phyloP scores from a whole-genome alignment of 2,888 invertebrate species.

The Theretra japonica region DNA sequence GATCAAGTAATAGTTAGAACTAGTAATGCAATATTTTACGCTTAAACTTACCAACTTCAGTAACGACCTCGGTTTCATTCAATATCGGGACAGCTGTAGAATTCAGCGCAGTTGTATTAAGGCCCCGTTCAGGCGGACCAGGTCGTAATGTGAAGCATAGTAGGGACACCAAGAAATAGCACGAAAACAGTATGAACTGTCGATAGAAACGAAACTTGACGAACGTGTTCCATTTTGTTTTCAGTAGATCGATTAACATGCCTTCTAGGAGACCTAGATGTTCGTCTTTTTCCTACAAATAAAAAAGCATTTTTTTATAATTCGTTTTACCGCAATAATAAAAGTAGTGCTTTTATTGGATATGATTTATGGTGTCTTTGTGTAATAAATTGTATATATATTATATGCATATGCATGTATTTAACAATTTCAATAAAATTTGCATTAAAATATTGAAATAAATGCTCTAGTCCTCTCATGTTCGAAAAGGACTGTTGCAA shows the following conservation, averaged over 20 bases:
- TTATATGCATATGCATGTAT: too few relatives aligned
- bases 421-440: too few relatives aligned
- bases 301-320: neutral
- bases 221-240: conserved; percentile 99
- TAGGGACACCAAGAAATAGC: conserved; percentile 95
- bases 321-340: too few relatives aligned
- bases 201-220: conserved; percentile 97
- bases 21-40: neutral
- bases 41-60: conserved; percentile 61
- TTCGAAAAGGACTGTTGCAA: too few relatives aligned
- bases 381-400: too few relatives aligned
- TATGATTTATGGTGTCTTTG: too few relatives aligned
- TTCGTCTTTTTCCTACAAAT: conserved; percentile 93
- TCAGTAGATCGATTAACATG: conserved; percentile 95
- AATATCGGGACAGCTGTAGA: conserved; percentile 57
- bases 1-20: too few relatives aligned
- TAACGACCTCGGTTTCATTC: conserved; percentile 66
- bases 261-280: conserved; percentile 98
- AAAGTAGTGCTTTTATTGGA: too few relatives aligned
- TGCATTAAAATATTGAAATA: too few relatives aligned
- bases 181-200: conserved; percentile 95
- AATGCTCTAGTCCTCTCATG: too few relatives aligned
- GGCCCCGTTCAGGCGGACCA: conserved; percentile 87
- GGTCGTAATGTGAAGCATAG: conserved; percentile 96
- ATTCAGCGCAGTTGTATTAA: conserved; percentile 68